Base-by-base conservation (phyloP, 2,797 vertebrate genomes). In the Chanos chanos region DNA sequence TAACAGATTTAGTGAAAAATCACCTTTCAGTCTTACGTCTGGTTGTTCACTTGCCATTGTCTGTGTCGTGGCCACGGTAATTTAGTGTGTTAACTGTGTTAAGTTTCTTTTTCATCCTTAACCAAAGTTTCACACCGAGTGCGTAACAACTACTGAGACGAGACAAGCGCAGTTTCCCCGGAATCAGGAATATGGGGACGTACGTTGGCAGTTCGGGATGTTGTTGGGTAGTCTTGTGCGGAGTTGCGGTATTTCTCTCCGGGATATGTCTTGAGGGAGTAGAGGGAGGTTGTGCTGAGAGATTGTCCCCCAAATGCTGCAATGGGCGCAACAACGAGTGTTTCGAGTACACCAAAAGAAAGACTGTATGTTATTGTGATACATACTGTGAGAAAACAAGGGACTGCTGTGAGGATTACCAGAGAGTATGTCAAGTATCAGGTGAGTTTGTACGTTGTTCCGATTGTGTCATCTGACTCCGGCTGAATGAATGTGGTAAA, bases 281-380 rank as follows among this genome's bases (percentile, higher is more conserved):
- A 4, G 72, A 89, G 2, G 87, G 88, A 0, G 81, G 87, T 39
- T 94, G 93, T 68, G 71, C 77, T 50, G 74, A 88, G 28, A 78
- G 91, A 41, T 73, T 79, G 16, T 78, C 56, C 30, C 89, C 83
- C 0, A 86, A 73, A 37, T 95, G 93, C 74, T 94, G 93, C 74
- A 81, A 83, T 0, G 92, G 92, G 7, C 83, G 92, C 36, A 91
- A 92, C 74, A 94, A 93, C 61, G 77, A 86, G 0, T 94, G 93
- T 66, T 89, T 76, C 53, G 90, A 83, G 4, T 69, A 77, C 13
- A 83, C 64, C 0, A 10, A 44, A 56, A 81, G 70, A 30, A 79
- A 78, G 61, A 76, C 82, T 0, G 81, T 27, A 53, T 94, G 93
- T 65, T 95, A 93, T 84, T 95, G 93, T 25, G 92, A 94, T 58